Percentiles rank a stretch among this genome's conserved stretches.
phyloP scores from a whole-genome alignment of 2,113 vertebrate species.

The Chaetorhynchus papuensis region DNA sequence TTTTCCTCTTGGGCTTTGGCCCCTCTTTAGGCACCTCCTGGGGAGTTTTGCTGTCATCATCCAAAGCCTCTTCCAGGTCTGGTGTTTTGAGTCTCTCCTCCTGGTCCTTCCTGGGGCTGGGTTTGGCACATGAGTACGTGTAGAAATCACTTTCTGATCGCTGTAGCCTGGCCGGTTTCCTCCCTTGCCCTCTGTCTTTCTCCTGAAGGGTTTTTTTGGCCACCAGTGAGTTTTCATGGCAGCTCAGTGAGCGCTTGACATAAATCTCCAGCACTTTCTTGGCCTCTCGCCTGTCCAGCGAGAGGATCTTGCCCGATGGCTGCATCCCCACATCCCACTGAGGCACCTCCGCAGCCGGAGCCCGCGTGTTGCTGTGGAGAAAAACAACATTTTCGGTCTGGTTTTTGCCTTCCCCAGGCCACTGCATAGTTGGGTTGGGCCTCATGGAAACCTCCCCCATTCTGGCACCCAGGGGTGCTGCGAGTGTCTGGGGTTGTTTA shows the following conservation, averaged over 20 bases:
- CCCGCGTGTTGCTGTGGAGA: not conserved
- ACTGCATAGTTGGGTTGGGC: accelerated
- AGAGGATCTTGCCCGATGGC: conserved; percentile 15
- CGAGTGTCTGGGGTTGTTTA: not conserved
- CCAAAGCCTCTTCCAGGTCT: not conserved
- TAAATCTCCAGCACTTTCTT: conserved; percentile 77
- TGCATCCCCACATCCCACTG: not conserved
- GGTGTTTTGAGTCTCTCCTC: not conserved
- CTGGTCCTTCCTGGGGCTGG: not conserved
- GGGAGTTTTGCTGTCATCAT: not conserved
- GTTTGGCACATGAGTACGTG: not conserved
- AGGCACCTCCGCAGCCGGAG: not conserved
- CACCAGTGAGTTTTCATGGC: conserved; percentile 1
- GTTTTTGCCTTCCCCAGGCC: not conserved
- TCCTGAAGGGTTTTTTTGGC: not conserved
- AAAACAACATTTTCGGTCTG: not conserved
- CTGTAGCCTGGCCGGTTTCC: not conserved
- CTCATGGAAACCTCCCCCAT: accelerated
- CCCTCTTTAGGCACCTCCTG: not conserved
- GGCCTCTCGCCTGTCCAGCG: conserved; percentile 55
- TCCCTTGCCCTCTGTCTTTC: not conserved
- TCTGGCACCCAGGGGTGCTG: not conserved
- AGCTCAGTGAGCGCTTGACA: conserved; percentile 75
- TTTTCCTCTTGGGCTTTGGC: conserved; percentile 19
- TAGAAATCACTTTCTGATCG: conserved; percentile 69